phyloP scores from a whole-genome alignment of 1,140 invertebrate species.

The Ceratitis capitata region DNA sequence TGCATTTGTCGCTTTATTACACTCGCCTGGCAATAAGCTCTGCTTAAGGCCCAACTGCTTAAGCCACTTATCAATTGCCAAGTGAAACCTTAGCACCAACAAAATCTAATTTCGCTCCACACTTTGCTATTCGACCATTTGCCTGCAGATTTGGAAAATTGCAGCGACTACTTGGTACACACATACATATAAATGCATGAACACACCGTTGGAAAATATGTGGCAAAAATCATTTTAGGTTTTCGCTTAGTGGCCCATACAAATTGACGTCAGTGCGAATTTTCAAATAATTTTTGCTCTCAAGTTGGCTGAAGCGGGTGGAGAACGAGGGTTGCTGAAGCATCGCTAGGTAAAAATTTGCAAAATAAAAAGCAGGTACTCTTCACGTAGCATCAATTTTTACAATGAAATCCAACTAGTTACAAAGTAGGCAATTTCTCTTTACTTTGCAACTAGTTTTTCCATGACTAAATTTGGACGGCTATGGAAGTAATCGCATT shows the following conservation, averaged over 20 bases:
- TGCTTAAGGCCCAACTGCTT: not conserved
- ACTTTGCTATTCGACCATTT: slow-evolving; percentile 8
- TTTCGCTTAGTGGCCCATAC: not conserved
- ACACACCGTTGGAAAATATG: not conserved
- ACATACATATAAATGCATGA: not conserved
- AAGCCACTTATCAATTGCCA: slow-evolving; percentile 17
- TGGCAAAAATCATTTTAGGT: not conserved
- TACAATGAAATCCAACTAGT: no score
- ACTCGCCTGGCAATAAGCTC: not conserved
- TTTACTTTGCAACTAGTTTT: no score
- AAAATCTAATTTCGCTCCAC: not conserved
- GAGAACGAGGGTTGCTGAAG: not conserved
- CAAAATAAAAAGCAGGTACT: no score
- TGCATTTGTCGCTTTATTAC: not conserved
- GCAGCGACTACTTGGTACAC: not conserved
- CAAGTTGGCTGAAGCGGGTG: not conserved
- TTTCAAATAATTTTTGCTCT: not conserved
- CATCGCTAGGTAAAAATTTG: no score
- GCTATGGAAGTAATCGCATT: no score
- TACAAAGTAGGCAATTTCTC: no score
- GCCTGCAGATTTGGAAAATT: slow-evolving; percentile 25
- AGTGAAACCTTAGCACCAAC: slow-evolving; percentile 4
- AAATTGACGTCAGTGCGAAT: not conserved
- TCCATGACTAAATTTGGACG: no score
- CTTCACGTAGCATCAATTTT: no score